These are phyloP conservation scores for Drosophila borealis DNA, from an alignment of 2,888 invertebrate genomes.

Conservation along the genomic window DNA sequence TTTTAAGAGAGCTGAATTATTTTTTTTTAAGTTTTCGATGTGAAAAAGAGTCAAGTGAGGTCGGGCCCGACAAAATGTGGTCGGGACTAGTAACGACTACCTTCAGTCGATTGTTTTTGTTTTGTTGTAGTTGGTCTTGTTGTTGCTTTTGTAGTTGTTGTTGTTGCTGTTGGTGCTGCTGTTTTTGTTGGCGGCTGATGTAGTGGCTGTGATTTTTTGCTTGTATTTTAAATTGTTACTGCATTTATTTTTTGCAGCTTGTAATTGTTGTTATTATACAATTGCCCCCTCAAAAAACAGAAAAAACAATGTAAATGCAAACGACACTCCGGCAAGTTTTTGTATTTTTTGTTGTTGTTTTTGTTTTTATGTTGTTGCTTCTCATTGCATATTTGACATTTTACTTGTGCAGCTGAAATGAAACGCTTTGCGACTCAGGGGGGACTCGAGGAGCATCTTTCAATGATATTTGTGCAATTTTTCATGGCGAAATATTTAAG, in stretches of 20 bases:
- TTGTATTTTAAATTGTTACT: constrained; percentile 62
- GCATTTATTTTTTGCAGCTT: constrained; percentile 70
- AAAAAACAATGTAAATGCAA: constrained; percentile 55
- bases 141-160: too few relatives aligned
- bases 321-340: constrained; percentile 45
- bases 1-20: constrained; percentile 26
- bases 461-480: constrained; percentile 71
- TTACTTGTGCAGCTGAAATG: constrained; percentile 61
- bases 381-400: constrained; percentile 77
- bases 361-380: constrained; percentile 29
- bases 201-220: constrained; percentile 60
- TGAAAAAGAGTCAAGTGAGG: constrained; percentile 78
- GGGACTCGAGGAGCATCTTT: constrained; percentile 38
- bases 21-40: constrained; percentile 56
- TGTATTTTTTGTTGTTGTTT: neutral
- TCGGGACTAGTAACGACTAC: constrained; percentile 72
- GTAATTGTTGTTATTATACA: constrained; percentile 79
- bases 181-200: constrained; percentile 31
- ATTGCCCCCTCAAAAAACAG: constrained; percentile 45
- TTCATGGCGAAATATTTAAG: constrained; percentile 74
- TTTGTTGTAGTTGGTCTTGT: too few relatives aligned
- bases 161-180: constrained; percentile 17
- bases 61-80: constrained; percentile 56
- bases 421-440: constrained; percentile 1
- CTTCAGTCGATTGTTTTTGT: constrained; percentile 47